Percentiles rank a stretch among this genome's conserved stretches.
Conservation (phyloP, 2,888 invertebrate species). For the Caprella mutica region DNA sequence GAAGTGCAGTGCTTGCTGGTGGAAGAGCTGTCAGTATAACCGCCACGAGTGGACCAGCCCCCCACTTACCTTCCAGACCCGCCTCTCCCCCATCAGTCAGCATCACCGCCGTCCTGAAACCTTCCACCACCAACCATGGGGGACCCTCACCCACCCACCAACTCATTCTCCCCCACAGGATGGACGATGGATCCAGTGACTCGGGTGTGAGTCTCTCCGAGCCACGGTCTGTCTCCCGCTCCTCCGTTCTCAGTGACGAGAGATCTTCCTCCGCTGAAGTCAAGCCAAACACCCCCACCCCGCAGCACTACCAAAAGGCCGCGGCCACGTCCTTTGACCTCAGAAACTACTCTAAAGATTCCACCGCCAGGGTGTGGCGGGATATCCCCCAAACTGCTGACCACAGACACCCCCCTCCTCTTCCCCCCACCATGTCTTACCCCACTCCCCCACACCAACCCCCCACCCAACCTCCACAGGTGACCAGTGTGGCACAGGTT, state of each 20-base stretch:
- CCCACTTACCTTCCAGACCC: slow-evolving; percentile 19
- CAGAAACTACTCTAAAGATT: too few relatives aligned
- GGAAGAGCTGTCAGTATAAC: slow-evolving; percentile 32
- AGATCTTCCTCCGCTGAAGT: slow-evolving; percentile 31
- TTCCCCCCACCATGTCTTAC: slow-evolving; percentile 7
- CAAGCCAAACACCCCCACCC: slow-evolving; percentile 31
- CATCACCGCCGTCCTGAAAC: slow-evolving; percentile 32
- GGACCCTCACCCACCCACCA: slow-evolving; percentile 11
- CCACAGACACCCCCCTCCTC: too few relatives aligned
- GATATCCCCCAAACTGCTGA: too few relatives aligned
- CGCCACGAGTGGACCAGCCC: slow-evolving; percentile 31
- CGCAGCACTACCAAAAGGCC: slow-evolving; percentile 1
- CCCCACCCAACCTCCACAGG: slow-evolving; percentile 48
- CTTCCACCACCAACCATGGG: slow-evolving; percentile 19
- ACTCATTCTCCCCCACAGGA: slow-evolving; percentile 19
- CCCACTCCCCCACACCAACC: slow-evolving; percentile 14
- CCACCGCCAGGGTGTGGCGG: too few relatives aligned
- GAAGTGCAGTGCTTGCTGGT: slow-evolving; percentile 22
- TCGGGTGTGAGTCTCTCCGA: slow-evolving; percentile 32
- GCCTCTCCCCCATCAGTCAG: slow-evolving; percentile 32
- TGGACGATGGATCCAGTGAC: slow-evolving; percentile 34
- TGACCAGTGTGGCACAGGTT: slow-evolving; percentile 39
- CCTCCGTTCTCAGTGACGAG: slow-evolving; percentile 33
- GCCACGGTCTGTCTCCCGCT: slow-evolving; percentile 29
- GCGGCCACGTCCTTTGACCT: too few relatives aligned